Conservation (phyloP, 2,888 invertebrate genomes). For the Cenopis cana region DNA sequence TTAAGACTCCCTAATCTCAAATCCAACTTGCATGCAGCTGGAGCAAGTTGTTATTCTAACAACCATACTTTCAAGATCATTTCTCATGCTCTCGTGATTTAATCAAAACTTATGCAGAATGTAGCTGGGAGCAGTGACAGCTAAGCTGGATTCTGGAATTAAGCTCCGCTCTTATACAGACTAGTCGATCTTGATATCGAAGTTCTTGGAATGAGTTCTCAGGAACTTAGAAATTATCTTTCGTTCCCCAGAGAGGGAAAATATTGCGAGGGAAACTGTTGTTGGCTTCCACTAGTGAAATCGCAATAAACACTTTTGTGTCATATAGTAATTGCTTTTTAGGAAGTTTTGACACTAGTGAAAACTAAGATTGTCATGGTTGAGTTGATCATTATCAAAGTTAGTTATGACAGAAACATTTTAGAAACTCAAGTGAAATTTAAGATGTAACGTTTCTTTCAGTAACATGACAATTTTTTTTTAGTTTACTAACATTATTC, state of each 20-base stretch:
- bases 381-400: not conserved
- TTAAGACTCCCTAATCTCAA: too few species aligned
- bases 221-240: conserved; percentile 43
- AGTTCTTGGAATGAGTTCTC: conserved; percentile 42
- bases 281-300: conserved; percentile 22
- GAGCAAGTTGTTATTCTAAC: conserved; percentile 19
- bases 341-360: conserved; percentile 10
- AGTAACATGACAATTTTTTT: too few species aligned
- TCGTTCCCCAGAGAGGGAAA: conserved; percentile 33
- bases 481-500: too few species aligned
- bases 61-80: conserved; percentile 19
- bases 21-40: conserved; percentile 2
- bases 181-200: conserved; percentile 41
- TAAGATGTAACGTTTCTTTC: too few species aligned
- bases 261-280: conserved; percentile 37
- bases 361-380: conserved; percentile 3
- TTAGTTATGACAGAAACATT: too few species aligned
- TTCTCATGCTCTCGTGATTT: conserved; percentile 37
- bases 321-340: conserved; percentile 25
- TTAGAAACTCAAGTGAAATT: too few species aligned
- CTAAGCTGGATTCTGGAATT: conserved; percentile 43
- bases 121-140: conserved; percentile 29
- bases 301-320: conserved; percentile 28
- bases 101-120: conserved; percentile 41
- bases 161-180: conserved; percentile 31